phyloP scores from a whole-genome alignment of 2,797 vertebrate genomes.

The Gastrophryne carolinensis region DNA sequence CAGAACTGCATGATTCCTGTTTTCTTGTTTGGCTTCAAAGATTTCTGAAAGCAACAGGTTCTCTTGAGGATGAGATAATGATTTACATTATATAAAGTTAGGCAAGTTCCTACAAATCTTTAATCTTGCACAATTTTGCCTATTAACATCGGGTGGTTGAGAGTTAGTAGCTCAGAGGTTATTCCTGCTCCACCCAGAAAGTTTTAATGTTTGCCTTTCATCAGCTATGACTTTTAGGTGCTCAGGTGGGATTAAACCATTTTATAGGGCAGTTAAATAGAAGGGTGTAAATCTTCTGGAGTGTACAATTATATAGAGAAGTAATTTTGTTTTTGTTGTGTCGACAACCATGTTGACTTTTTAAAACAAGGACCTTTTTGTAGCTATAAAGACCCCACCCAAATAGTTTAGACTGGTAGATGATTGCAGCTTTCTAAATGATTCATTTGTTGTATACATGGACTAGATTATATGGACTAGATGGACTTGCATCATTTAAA shows the following conservation, averaged over 20 bases:
- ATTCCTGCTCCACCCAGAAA: conserved; percentile 5
- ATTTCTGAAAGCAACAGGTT: not conserved
- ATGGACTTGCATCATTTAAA: no score
- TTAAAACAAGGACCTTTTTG: no score
- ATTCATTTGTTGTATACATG: no score
- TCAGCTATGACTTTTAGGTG: not conserved
- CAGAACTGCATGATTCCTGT: no score
- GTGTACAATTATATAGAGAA: no score
- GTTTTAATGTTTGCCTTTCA: not conserved
- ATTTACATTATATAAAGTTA: not conserved
- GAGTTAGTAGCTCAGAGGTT: conserved; percentile 11
- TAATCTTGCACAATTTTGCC: conserved; percentile 12
- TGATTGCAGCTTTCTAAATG: no score
- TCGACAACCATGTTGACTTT: no score
- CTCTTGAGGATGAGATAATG: not conserved
- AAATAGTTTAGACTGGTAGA: no score
- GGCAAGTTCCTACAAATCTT: not conserved
- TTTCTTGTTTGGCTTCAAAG: no score
- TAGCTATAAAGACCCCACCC: no score
- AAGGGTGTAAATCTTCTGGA: not conserved
- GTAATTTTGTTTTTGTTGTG: no score
- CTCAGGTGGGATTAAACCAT: not conserved
- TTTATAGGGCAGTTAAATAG: not conserved
- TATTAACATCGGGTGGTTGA: conserved; percentile 45
- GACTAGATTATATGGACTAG: no score